A percentile compares a stretch with the other conserved stretches of the same genome.
Conservation (phyloP, 2,888 invertebrate genomes). For the Marasmarcha lunaedactyla region DNA sequence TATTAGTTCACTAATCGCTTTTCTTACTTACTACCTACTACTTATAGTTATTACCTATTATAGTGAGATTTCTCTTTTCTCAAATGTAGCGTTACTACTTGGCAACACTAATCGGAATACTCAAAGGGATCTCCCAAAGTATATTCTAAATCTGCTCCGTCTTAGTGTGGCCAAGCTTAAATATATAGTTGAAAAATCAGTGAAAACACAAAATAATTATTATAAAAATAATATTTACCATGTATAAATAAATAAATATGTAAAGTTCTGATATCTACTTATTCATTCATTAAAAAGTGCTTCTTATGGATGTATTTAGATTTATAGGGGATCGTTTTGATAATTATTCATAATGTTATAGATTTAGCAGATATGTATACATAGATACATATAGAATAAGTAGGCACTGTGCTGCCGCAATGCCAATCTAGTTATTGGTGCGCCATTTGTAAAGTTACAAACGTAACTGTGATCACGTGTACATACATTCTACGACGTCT, state of each 20-base stretch:
- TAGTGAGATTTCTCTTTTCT: slow-evolving; percentile 1
- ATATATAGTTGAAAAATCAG: slow-evolving; percentile 41
- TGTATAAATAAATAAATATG: slow-evolving; percentile 56
- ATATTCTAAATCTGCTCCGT: neutral
- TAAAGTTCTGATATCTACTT: slow-evolving; percentile 65
- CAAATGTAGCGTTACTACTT: neutral
- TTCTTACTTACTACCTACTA: neutral
- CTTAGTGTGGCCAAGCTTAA: slow-evolving; percentile 8
- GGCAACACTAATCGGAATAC: neutral
- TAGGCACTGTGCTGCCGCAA: slow-evolving; percentile 52
- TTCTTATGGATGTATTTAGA: slow-evolving; percentile 78
- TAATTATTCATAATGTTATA: slow-evolving; percentile 69
- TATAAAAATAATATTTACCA: slow-evolving; percentile 59
- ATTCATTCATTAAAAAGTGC: slow-evolving; percentile 76
- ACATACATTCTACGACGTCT: slow-evolving; percentile 43
- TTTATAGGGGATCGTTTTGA: slow-evolving; percentile 66
- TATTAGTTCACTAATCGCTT: no score
- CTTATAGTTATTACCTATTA: neutral
- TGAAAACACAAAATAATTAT: slow-evolving; percentile 46
- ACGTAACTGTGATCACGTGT: slow-evolving; percentile 53
- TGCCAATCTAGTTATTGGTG: slow-evolving; percentile 64
- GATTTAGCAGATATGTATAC: slow-evolving; percentile 60
- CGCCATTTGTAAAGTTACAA: slow-evolving; percentile 49
- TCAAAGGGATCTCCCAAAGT: neutral
- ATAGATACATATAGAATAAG: slow-evolving; percentile 48